These are phyloP conservation scores for Rhogogaster chlorosoma DNA, from an alignment of 2,888 invertebrate species.

Conservation along the genomic window DNA sequence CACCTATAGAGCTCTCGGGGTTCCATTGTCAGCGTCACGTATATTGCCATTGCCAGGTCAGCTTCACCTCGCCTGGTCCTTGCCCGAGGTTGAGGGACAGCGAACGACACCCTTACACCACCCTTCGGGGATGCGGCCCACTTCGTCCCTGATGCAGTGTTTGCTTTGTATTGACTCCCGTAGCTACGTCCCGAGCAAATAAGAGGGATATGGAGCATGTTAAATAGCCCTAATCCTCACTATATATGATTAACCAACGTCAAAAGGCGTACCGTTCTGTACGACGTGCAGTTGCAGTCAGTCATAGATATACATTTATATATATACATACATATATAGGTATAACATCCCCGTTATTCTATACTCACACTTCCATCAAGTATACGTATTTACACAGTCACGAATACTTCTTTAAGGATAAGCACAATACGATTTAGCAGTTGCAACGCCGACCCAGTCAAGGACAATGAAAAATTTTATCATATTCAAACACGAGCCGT, in stretches of 20 bases:
- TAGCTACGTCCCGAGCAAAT: conserved; percentile 55
- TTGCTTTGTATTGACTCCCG: conserved; percentile 59
- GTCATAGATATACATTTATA: not conserved
- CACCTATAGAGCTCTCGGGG: conserved; percentile 30
- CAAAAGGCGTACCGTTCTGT: conserved; percentile 49
- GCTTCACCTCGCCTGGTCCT: not conserved
- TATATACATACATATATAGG: not conserved
- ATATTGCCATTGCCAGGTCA: conserved; percentile 24
- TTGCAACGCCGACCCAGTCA: not conserved
- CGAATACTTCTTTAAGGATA: not conserved
- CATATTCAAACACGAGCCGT: conserved; percentile 46
- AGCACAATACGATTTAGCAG: conserved; percentile 44
- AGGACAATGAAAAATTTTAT: conserved; percentile 42
- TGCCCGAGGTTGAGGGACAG: conserved; percentile 37
- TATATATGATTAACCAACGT: conserved; percentile 52
- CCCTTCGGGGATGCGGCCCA: conserved; percentile 18
- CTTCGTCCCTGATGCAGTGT: conserved; percentile 54
- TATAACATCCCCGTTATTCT: not conserved
- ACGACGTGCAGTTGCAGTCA: not conserved
- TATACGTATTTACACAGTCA: not conserved
- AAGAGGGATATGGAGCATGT: conserved; percentile 56
- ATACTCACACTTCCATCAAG: not conserved
- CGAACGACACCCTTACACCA: conserved; percentile 28
- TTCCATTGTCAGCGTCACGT: conserved; percentile 48
- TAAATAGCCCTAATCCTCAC: conserved; percentile 55